Percentiles rank a stretch among this genome's conserved stretches.
Evolutionary conservation across 2,888 invertebrate species (phyloP).

Genomic region (Graphium colonna): DNA sequence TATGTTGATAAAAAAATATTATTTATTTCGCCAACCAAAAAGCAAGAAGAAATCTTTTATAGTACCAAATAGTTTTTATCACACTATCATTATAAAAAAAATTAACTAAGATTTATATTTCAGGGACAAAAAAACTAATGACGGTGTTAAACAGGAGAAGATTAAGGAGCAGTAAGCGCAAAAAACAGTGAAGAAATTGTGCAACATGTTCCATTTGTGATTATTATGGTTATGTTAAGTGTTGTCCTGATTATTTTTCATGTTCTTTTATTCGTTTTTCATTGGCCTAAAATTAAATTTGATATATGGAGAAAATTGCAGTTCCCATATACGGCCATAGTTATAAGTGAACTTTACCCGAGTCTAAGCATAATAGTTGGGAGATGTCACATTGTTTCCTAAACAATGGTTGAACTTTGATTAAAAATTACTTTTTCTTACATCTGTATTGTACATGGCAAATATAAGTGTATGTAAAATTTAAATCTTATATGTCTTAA

Average conservation of each 20-base stretch:
- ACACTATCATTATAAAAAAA: too few species aligned
- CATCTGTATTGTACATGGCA: neutral
- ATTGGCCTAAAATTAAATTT: neutral
- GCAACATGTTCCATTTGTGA: neutral
- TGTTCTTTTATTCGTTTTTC: neutral
- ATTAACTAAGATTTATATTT: conserved; percentile 26
- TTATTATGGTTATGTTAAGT: neutral
- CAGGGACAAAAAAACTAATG: conserved; percentile 43
- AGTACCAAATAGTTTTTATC: too few species aligned
- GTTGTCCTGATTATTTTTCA: neutral
- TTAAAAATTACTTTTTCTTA: neutral
- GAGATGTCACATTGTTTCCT: neutral
- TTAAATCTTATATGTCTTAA: too few species aligned
- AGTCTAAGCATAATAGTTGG: neutral
- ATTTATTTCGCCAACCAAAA: neutral
- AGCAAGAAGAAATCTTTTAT: too few species aligned
- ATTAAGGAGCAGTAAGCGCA: conserved; percentile 58
- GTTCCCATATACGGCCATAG: neutral
- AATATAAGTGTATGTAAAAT: neutral
- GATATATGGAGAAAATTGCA: neutral
- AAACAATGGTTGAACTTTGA: neutral
- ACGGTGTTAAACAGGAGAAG: conserved; percentile 48
- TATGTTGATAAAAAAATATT: conserved; percentile 20
- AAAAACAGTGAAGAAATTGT: conserved; percentile 29
- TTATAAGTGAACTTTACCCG: neutral